Evolutionary conservation across 2,797 vertebrate genomes (phyloP).

Genomic region (Rhynchotus rufescens): DNA sequence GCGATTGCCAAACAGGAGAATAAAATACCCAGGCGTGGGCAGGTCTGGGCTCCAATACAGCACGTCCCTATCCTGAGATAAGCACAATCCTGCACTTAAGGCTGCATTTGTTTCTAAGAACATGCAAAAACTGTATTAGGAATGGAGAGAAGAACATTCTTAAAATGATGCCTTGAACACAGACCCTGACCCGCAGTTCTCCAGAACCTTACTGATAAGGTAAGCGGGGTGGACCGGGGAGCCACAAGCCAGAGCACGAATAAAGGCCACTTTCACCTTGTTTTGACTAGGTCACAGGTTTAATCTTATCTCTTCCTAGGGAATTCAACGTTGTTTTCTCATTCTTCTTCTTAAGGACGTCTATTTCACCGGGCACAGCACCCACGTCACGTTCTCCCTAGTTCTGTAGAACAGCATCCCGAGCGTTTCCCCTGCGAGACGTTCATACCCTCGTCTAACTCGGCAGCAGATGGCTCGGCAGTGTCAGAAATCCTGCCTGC

Average conservation of each 20-base stretch:
- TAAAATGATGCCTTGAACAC: neutral
- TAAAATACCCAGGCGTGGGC: constrained; percentile 6
- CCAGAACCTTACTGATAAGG: neutral
- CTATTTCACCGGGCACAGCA: neutral
- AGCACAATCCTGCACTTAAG: constrained; percentile 16
- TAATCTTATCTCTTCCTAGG: neutral
- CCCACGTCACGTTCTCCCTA: neutral
- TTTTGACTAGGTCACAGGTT: neutral
- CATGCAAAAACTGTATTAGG: constrained; percentile 18
- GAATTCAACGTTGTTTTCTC: neutral
- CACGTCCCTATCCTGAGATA: neutral
- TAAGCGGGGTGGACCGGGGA: neutral
- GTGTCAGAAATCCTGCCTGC: neutral
- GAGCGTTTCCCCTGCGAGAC: neutral
- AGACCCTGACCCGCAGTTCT: neutral
- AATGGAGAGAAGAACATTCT: neutral
- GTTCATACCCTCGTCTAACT: neutral
- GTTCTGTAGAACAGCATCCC: neutral
- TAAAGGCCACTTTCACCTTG: neutral
- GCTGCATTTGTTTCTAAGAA: neutral
- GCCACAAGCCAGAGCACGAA: neutral
- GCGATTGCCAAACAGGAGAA: neutral
- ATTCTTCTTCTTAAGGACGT: neutral
- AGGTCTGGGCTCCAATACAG: neutral
- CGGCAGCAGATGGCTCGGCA: constrained; percentile 22